Conservation (phyloP, 2,113 vertebrate genomes). For the Hemichromis elongatus region DNA sequence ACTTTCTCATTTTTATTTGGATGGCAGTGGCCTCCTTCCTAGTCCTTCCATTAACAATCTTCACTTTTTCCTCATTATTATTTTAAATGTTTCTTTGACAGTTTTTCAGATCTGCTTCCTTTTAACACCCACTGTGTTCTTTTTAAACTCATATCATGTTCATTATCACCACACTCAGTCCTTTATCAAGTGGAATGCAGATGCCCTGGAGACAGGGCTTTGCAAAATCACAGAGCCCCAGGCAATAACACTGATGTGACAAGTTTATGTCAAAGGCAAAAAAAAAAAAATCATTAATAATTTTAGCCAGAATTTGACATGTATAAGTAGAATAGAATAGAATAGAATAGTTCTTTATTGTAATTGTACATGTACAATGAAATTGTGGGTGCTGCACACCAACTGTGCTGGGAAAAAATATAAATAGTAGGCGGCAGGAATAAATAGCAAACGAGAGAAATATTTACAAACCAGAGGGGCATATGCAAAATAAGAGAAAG, state of each 20-base stretch:
- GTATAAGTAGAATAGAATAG: neutral
- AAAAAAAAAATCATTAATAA: neutral
- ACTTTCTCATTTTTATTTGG: neutral
- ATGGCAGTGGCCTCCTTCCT: neutral
- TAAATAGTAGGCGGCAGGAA: neutral
- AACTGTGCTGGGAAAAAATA: neutral
- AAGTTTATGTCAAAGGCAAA: neutral
- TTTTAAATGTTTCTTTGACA: neutral
- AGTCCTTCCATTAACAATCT: neutral
- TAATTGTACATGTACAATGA: neutral
- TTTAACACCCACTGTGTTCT: neutral
- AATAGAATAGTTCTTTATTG: neutral
- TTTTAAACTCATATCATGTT: neutral
- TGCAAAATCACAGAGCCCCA: neutral
- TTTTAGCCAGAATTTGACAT: neutral
- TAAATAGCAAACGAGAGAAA: neutral
- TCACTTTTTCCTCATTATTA: neutral
- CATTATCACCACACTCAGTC: conserved; percentile 23
- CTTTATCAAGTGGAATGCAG: neutral
- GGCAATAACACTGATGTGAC: neutral
- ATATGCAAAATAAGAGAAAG: neutral
- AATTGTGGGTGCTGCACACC: neutral
- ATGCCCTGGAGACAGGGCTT: neutral
- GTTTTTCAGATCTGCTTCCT: neutral
- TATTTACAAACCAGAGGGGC: neutral